A percentile compares a stretch with the other conserved stretches of the same genome.
Conservation (phyloP, 2,888 invertebrate species). For the Stenurella melanura region DNA sequence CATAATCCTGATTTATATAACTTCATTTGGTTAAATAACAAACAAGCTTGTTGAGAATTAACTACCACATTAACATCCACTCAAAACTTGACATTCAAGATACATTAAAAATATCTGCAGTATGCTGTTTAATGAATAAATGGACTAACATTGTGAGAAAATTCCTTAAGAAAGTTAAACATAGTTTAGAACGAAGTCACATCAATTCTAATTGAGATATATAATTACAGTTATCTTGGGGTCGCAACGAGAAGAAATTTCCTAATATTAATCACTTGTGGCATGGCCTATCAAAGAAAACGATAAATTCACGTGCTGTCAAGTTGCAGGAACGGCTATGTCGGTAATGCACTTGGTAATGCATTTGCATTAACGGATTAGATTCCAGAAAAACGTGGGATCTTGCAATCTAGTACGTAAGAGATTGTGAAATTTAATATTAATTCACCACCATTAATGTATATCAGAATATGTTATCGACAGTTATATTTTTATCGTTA, state of each 20-base stretch:
- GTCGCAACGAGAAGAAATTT: background rate
- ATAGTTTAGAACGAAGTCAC: background rate
- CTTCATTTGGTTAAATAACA: background rate
- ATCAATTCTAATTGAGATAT: background rate
- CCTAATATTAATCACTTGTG: background rate
- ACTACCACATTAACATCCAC: background rate
- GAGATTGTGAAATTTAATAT: background rate
- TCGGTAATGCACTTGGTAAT: background rate
- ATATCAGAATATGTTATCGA: no score
- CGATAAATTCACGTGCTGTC: background rate
- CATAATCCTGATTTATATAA: slow-evolving; percentile 20
- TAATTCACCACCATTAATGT: background rate
- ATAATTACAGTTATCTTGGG: background rate
- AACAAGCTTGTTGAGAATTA: background rate
- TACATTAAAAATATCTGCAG: background rate
- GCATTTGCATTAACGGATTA: background rate
- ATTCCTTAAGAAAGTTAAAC: background rate
- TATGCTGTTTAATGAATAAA: background rate
- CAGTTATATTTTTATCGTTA: no score
- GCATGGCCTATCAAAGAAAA: background rate
- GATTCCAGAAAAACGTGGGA: background rate
- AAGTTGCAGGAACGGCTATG: background rate
- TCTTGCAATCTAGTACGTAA: background rate
- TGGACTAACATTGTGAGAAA: background rate
- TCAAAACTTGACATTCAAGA: background rate